Conservation (phyloP, 2,113 vertebrate genomes). For the Hoplias malabaricus region DNA sequence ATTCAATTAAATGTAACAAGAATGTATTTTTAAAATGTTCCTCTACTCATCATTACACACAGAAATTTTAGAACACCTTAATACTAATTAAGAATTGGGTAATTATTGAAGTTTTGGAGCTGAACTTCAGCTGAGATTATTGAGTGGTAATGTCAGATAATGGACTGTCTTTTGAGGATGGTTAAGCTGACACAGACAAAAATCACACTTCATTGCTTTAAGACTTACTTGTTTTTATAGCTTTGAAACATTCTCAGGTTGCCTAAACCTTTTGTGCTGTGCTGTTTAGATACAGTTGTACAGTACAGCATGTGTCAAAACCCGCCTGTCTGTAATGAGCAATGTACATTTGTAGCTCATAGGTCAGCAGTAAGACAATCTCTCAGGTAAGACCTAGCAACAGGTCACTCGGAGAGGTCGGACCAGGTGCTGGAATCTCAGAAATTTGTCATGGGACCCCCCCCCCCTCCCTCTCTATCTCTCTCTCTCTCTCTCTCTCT, state of each 20-base stretch:
- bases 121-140: too few species aligned
- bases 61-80: too few species aligned
- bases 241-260: background rate
- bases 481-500: constrained; percentile 3
- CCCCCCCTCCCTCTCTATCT: constrained; percentile 5
- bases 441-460: constrained; percentile 52
- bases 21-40: too few species aligned
- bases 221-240: background rate
- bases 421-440: constrained; percentile 61
- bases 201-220: too few species aligned
- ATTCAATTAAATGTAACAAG: too few species aligned
- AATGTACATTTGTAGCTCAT: background rate
- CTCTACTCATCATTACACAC: too few species aligned
- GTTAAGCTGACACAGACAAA: too few species aligned
- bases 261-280: background rate
- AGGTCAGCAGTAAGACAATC: constrained; percentile 34
- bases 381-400: constrained; percentile 56
- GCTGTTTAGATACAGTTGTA: background rate
- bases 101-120: too few species aligned
- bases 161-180: too few species aligned
- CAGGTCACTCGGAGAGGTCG: constrained; percentile 44
- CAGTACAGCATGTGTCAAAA: background rate
- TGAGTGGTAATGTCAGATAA: too few species aligned
- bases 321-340: background rate
- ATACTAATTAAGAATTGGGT: too few species aligned